Percentiles rank a stretch among this genome's conserved stretches.
Conservation (phyloP, 2,797 vertebrate genomes). For the Malurus splendens region DNA sequence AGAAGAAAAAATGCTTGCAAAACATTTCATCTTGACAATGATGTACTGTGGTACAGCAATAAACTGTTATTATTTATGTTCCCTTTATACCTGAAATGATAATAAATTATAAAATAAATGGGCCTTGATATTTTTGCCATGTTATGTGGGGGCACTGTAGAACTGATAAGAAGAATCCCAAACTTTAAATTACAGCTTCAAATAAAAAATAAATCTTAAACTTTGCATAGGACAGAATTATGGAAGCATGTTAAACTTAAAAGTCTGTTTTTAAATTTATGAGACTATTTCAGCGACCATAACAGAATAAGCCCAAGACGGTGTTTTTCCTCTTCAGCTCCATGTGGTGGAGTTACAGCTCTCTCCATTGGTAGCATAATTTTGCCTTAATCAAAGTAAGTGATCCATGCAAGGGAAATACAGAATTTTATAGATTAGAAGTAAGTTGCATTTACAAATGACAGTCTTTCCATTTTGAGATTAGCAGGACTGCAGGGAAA, state of each 20-base stretch:
- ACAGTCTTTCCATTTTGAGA: background rate
- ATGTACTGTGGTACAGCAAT: background rate
- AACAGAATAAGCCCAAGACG: background rate
- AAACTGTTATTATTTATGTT: background rate
- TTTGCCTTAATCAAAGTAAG: background rate
- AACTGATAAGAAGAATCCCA: background rate
- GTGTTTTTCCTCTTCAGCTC: background rate
- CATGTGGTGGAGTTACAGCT: background rate
- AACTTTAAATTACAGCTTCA: background rate
- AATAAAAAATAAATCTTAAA: background rate
- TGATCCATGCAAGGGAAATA: background rate
- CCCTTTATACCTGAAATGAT: background rate
- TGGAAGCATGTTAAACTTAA: background rate
- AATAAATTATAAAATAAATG: background rate
- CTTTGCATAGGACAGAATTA: background rate
- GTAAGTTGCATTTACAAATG: background rate
- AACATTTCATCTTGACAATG: background rate
- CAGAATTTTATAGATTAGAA: background rate
- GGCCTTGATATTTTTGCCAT: background rate
- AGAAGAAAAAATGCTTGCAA: background rate
- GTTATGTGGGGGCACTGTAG: background rate
- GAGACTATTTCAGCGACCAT: background rate
- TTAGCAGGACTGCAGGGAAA: background rate
- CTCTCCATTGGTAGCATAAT: background rate
- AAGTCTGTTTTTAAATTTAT: background rate